Base-by-base conservation (phyloP, 2,113 vertebrate species). In the Saguinus midas region DNA sequence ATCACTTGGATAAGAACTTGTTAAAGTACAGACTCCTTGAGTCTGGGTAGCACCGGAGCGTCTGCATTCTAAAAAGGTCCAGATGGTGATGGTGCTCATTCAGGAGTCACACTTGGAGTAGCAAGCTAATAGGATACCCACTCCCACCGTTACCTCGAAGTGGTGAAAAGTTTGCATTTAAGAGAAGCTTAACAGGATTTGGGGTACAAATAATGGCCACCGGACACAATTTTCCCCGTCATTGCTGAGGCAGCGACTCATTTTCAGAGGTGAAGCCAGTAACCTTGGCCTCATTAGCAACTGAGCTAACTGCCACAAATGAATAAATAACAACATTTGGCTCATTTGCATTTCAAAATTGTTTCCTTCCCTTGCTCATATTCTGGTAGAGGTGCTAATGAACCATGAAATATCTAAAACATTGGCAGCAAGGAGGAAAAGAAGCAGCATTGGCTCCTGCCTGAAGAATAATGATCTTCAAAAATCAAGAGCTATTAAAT, bases 301-400 rank as follows among this genome's bases (percentile, higher is more conserved):
- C 88, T 23, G 55, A 97, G 93, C 64, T 87, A 84, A 93, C 90
- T 81, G 32, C 87, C 43, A 58, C 96, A 83, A 94, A 96, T 43
- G 64, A 97, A 95, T 95, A 96, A 96, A 95, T 97, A 94, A 95
- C 90, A 95, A 90, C 93, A 96, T 91, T 96, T 96, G 93, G 80
- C 70, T 97, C 79, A 97, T 98, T 93, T 97, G 95, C 97, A 95
- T 97, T 95, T 97, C 84, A 79, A 95, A 94, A 95, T 66, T 73
- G 58, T 93, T 96, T 96, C 75, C 95, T 96, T 95, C 57, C 91
- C 73, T 93, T 82, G 86, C 92, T 95, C 93, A 93, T 91, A 94
- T 52, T 64, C 83, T 92, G 76, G 84, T 90, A 66, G 83, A 97
- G 93, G 95, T 97, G 90, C 50, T 97, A 98, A 98, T 57, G 95